Base-by-base conservation (phyloP, 2,888 invertebrate genomes). In the Hirtodrosophila alboralis region DNA sequence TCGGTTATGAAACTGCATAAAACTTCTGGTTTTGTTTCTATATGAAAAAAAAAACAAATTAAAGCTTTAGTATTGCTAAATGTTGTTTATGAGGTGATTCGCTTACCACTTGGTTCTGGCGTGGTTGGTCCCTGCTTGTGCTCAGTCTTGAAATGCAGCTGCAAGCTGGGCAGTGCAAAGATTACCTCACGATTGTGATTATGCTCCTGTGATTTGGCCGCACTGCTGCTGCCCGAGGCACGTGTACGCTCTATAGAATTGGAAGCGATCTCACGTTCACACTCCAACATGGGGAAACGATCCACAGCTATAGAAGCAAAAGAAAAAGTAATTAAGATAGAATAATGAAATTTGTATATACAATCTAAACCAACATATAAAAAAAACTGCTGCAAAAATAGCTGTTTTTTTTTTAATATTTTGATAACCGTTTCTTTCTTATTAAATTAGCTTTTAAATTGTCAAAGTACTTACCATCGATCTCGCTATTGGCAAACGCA, bases 1-100 rank as follows among this genome's bases (percentile, higher is more conserved):
- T 99, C 98, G 1, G 98, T 98, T 61, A 98, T 97, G 91, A 99
- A 98, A 90, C 97, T 97, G 92, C 98, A 98, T 83, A 97, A 96
- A 23, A 99, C 98, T 43, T 94, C 93, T 1, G 98, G 97, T 89
- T 96, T 97, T 51, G 93, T 93, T 77, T 93, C 95, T 95, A 83
- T 12, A 84, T 37, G 37, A 30, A 18, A 18, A 4, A 18, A 18
- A 18, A 18, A 18, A 18, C 1, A n/a, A n/a, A n/a, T n/a, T n/a
- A n/a, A n/a, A n/a, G n/a, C 8, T 27, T 26, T 1, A 8, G 27
- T 13, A 6, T 38, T 10, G 9, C n/a, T 18, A 0, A 4, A 6
- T 31, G 10, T 14, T 33, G 0, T 4, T 23, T 23, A n/a, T n/a
- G n/a, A n/a, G n/a, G n/a, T 23, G 23, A 8, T 23, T 12, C 1